Evolutionary conservation across 2,113 vertebrate genomes (phyloP).

Genomic region (human): DNA sequence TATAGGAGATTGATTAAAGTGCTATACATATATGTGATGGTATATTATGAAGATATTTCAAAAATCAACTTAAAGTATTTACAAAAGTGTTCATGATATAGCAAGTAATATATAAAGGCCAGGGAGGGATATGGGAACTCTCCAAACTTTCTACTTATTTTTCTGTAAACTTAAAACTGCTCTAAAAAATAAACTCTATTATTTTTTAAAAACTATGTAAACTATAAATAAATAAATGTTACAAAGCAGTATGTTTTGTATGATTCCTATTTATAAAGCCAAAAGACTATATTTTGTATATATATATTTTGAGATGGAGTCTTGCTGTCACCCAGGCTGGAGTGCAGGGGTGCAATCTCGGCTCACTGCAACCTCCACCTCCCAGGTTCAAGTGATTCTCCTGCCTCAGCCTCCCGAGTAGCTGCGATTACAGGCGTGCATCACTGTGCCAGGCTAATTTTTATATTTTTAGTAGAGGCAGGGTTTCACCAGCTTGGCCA

Average conservation of each 20-base stretch:
- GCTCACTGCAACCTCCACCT: neutral
- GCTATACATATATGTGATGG: neutral
- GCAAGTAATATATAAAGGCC: neutral
- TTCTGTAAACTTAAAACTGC: neutral
- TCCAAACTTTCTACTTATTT: neutral
- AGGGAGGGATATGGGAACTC: neutral
- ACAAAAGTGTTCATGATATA: neutral
- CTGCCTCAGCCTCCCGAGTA: neutral
- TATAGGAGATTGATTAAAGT: neutral
- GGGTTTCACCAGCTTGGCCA: neutral
- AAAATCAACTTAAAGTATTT: constrained; percentile 47
- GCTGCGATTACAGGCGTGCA: neutral
- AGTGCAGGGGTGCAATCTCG: neutral
- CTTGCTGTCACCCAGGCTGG: neutral
- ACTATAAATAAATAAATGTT: constrained; percentile 6
- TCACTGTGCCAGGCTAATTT: neutral
- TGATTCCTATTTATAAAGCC: neutral
- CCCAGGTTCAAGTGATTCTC: neutral
- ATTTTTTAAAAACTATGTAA: neutral
- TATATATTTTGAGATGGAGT: neutral
- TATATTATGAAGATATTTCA: neutral
- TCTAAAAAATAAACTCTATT: constrained; percentile 2
- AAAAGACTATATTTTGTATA: neutral
- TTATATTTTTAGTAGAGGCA: neutral
- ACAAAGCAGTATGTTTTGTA: neutral